phyloP scores from a whole-genome alignment of 2,888 invertebrate genomes.

The Liodrosophila aerea region DNA sequence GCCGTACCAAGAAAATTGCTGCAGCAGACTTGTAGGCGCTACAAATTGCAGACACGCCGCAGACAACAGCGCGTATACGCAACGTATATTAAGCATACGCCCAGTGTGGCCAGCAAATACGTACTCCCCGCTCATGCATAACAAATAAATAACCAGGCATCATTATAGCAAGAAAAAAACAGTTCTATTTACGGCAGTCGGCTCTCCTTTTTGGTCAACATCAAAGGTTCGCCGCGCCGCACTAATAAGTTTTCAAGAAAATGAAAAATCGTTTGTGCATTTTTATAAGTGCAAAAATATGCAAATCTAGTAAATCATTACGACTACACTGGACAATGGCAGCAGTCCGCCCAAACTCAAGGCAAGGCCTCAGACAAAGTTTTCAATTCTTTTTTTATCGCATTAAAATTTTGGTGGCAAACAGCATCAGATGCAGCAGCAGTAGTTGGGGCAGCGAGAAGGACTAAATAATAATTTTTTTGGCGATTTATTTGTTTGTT shows the following conservation, averaged over 20 bases:
- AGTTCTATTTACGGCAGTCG: slow-evolving; percentile 7
- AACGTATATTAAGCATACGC: slow-evolving; percentile 43
- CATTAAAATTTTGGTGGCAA: slow-evolving; percentile 41
- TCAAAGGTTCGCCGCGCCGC: slow-evolving; percentile 62
- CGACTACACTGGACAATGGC: slow-evolving; percentile 43
- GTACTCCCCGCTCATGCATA: slow-evolving; percentile 51
- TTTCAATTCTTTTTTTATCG: slow-evolving; percentile 48
- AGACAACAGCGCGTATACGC: slow-evolving; percentile 59
- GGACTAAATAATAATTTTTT: slow-evolving; percentile 64
- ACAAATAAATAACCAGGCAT: slow-evolving; percentile 61
- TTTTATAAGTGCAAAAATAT: slow-evolving; percentile 80
- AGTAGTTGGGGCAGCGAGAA: not conserved
- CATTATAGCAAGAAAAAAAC: slow-evolving; percentile 34
- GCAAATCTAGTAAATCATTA: slow-evolving; percentile 81
- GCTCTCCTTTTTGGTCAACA: slow-evolving; percentile 46
- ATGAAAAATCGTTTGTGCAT: slow-evolving; percentile 80
- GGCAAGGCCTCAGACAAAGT: slow-evolving; percentile 60
- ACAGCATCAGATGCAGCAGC: slow-evolving; percentile 24
- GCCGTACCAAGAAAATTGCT: slow-evolving; percentile 56
- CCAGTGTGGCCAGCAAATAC: slow-evolving; percentile 1
- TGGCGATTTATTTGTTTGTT: slow-evolving; percentile 74
- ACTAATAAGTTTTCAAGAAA: slow-evolving; percentile 78
- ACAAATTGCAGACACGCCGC: slow-evolving; percentile 71
- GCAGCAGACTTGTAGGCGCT: slow-evolving; percentile 81
- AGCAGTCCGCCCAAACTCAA: not conserved